Base-by-base conservation (phyloP, 2,113 vertebrate species). In the Sclerurus mexicanus region DNA sequence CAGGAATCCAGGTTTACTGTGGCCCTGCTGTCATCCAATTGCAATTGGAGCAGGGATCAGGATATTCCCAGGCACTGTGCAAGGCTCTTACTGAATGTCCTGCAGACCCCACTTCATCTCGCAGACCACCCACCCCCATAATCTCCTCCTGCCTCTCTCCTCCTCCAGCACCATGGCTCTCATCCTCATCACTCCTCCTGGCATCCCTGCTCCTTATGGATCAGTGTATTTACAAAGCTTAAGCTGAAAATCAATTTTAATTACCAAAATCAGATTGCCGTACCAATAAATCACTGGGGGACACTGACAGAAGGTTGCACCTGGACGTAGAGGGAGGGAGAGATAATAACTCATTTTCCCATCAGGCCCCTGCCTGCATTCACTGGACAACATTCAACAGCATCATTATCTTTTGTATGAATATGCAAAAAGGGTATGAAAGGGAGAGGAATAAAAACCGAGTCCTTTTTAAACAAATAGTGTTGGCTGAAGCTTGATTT, bases 171-270 rank as follows among this genome's bases (percentile, higher is more conserved):
- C 42, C 31, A 25, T 30, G 25, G 28, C 17, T 90, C 46, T 75
- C 71, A 56, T 21, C 66, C 71, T 18, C 74, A 35, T 23, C 60
- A 14, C 33, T 90, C 63, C 47, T 66, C 75, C 35, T 82, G 53
- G 2, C 50, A 73, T 11, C 60, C 23, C 86, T 2, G 0, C 42
- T 39, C 47, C n/a, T 94, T 78, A 96, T 85, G 94, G 85, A 95
- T 95, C 88, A 84, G 18, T 75, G 93, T 95, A 89, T 95, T 91
- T 96, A 95, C 94, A 94, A 97, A 94, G 79, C 93, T 96, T 94
- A 98, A 97, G 97, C 92, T 63, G 74, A 93, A 98, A 98, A 98
- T 98, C 98, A 97, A 98, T 98, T 98, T 98, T 98, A 98, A 98
- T 98, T 98, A 98, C 97, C 95, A 97, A 98, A 98, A 97, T 98